Percentiles rank a stretch among this genome's conserved stretches.
These are phyloP conservation scores for Somateria mollissima DNA, from an alignment of 2,797 vertebrate species.

Conservation along the genomic window DNA sequence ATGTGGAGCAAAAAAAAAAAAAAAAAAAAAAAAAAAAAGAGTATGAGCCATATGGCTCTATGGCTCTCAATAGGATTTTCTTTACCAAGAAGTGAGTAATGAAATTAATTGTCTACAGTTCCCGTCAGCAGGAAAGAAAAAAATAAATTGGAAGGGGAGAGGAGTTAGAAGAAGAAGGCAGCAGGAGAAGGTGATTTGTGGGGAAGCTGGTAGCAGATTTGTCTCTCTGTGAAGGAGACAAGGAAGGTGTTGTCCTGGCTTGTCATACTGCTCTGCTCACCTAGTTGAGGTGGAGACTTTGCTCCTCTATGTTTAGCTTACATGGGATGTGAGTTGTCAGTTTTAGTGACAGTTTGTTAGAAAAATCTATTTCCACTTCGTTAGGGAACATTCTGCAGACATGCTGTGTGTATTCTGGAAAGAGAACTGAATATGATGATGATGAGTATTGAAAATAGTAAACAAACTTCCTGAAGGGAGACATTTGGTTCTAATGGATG, in stretches of 20 bases:
- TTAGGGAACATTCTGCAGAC: slow-evolving; percentile 50
- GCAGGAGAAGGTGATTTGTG: not conserved
- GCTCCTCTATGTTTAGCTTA: not conserved
- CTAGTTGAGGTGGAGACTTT: not conserved
- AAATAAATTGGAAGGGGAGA: not conserved
- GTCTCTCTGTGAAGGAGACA: not conserved
- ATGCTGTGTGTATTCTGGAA: slow-evolving; percentile 41
- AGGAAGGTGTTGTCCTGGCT: not conserved
- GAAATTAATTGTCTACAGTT: not conserved
- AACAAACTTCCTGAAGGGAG: slow-evolving; percentile 41
- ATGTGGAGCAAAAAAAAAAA: not conserved
- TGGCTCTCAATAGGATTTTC: not conserved
- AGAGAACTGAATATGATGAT: slow-evolving; percentile 38
- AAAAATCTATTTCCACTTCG: slow-evolving; percentile 28
- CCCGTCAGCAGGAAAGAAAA: not conserved
- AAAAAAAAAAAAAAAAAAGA: not conserved
- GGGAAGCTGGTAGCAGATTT: not conserved
- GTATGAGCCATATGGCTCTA: not conserved
- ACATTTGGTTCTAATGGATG: slow-evolving; percentile 18
- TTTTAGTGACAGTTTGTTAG: slow-evolving; percentile 17
- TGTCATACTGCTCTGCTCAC: not conserved
- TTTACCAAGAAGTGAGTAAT: not conserved
- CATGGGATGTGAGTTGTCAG: not conserved
- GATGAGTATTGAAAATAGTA: slow-evolving; percentile 53
- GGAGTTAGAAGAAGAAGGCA: not conserved